Base-by-base conservation (phyloP, 2,888 invertebrate genomes). In the Scotopteryx bipunctaria region DNA sequence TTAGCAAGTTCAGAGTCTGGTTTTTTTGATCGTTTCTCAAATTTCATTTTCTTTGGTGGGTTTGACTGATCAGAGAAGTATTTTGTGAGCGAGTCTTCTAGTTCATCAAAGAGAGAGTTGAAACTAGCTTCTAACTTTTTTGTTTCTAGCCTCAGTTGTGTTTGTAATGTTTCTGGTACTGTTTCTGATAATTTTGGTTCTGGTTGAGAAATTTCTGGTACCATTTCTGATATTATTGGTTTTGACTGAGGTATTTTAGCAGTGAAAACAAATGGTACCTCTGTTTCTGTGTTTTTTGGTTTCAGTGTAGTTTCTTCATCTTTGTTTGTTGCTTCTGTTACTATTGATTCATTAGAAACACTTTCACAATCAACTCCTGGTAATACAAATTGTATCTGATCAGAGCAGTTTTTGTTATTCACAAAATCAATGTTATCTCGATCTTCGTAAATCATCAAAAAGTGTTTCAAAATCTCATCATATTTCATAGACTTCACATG, bases 401-500 rank as follows among this genome's bases (percentile, higher is more conserved):
- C 23, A 8, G 3, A 21, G 1, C 5, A 23, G 6, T 17, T 5
- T 13, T 32, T 31, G 3, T 2, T 29, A 8, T 13, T 3, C 6
- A 23, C 29, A 27, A 36, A 37, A 29, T 43, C 33, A 8, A 53
- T 15, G 11, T 44, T 41, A 6, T 53, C 42, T 8, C 46, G 51
- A 36, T 57, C 44, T 11, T 36, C 36, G 6, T 58, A 57, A 4
- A 57, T 29, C 19, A 49, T 48, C 2, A 64, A 57, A 5, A 73
- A 59, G 1, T 68, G 57, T 3, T 55, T 42, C 3, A 73, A 38
- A 2, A 66, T 17, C 21, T 59, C 56, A 40, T 70, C 66, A 17
- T 64, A 25, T 31, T 59, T 57, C 1, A 65, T 0, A 0, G 65
- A 66, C 27, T 63, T 61, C 14, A 53, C 49, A 37, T 76, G 76